A percentile compares a stretch with the other conserved stretches of the same genome.
These are phyloP conservation scores for Plusia festucae DNA, from an alignment of 2,888 invertebrate species.

Conservation along the genomic window DNA sequence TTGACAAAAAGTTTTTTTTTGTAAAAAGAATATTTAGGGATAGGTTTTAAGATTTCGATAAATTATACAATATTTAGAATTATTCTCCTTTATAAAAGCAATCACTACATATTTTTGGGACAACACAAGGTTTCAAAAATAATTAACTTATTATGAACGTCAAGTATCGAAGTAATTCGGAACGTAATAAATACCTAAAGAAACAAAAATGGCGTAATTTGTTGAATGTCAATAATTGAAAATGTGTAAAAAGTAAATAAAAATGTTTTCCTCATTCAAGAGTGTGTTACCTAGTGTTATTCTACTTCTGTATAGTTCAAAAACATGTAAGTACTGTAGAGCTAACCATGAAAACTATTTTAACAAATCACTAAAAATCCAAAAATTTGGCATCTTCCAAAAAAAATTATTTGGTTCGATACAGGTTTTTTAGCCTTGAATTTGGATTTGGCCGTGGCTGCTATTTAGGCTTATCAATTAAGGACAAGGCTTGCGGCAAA, in stretches of 20 bases:
- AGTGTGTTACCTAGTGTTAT: slow-evolving; percentile 73
- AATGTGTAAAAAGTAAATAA: slow-evolving; percentile 83
- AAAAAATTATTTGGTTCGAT: slow-evolving; percentile 54
- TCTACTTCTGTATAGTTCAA: slow-evolving; percentile 65
- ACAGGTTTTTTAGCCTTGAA: slow-evolving; percentile 64
- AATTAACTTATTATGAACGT: not conserved
- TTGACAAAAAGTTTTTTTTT: too few species aligned
- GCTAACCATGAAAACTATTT: not conserved
- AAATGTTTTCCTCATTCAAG: slow-evolving; percentile 78
- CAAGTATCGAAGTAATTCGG: slow-evolving; percentile 19
- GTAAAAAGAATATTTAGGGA: too few species aligned
- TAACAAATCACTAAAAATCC: not conserved
- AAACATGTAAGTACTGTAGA: slow-evolving; percentile 77
- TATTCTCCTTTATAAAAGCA: not conserved
- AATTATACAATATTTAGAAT: too few species aligned
- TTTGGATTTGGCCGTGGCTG: slow-evolving; percentile 48
- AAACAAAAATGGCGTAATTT: slow-evolving; percentile 83
- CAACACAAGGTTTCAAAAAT: not conserved
- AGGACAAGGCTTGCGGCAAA: slow-evolving; percentile 58
- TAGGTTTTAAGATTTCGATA: too few species aligned
- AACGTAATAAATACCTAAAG: slow-evolving; percentile 53
- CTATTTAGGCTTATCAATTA: slow-evolving; percentile 61
- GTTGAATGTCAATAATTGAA: slow-evolving; percentile 77
- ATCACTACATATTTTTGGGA: not conserved
- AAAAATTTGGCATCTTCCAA: slow-evolving; percentile 44